Base-by-base conservation (phyloP, 2,113 vertebrate genomes). In the Puffinus mauretanicus region DNA sequence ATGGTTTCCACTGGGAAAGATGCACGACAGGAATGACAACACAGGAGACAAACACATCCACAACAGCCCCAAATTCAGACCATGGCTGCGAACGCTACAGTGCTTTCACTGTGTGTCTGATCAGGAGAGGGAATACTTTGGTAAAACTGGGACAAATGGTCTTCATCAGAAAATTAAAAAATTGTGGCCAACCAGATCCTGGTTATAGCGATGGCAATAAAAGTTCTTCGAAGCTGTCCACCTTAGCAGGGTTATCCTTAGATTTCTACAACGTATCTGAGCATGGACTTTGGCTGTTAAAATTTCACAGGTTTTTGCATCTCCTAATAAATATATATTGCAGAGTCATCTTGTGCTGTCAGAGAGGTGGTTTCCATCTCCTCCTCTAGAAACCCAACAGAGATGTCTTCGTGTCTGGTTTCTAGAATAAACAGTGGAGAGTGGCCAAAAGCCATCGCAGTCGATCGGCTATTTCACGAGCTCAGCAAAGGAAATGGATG, bases 11-110 rank as follows among this genome's bases (percentile, higher is more conserved):
- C 34, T 36, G 57, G 51, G 77, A 38, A 66, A 58, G 69, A 34
- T 7, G 52, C 16, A 11, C 9, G 25, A n/a, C 4, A 16, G n/a
- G 25, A 61, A 29, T 2, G 10, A 36, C 9, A 32, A 8, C 2
- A 2, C 30, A 58, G 65, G 70, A 81, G 40, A 44, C 9, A 9
- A 62, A 55, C 0, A 1, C 47, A 34, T 5, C 57, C 83, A 30
- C 44, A 36, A 22, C 15, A 85, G 66, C 62, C 62, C 54, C 82
- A 18, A 26, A 14, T 27, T 34, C 57, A 72, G 22, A 15, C 34
- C 0, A 0, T 10, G 64, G 38, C 64, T 6, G 15, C 52, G 44
- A 36, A 66, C 51, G 11, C 21, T 11, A 3, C 51, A 6, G 47
- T 1, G 52, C 26, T 51, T 55, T 76, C 4, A 3, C 57, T 15